Evolutionary conservation across 2,113 vertebrate genomes (phyloP), one percentile per base, ranked within the genome.

Genomic region (Tachycineta bicolor): DNA sequence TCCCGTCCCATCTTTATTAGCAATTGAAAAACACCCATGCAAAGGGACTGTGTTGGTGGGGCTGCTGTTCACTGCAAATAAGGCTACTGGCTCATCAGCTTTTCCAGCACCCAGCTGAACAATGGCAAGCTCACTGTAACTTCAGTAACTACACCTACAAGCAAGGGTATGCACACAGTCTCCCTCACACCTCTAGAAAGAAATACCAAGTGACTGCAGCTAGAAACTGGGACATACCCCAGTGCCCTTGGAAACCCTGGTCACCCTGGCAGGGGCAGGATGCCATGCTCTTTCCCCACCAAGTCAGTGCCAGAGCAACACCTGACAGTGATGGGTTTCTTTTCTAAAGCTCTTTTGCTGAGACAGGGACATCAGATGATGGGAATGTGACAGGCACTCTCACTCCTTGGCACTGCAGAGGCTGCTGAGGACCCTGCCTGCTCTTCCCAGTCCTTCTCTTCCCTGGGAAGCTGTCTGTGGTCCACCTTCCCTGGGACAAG

Each of bases 331-430:
- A 50, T 4, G 22, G 11, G 9, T 81, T 81, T 83, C 14, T 78
- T 12, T 71, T 90, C 65, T 50, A 47, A 92, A 79, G 34, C 29
- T 6, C 34, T 59, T 90, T 64, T 82, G 14, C 44, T 3, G 18
- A 33, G 19, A 4, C 2, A 10, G 7, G 13, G 11, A 55, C 14
- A 84, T 53, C 13, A 47, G 34, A 8, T 47, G 33, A 71, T 15
- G 25, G 17, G 46, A 82, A 90, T 1, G 11, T 62, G 78, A 70
- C 16, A 43, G 13, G 13, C 0, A 4, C 18, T 94, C 15, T 3
- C 2, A 20, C 28, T 11, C 5, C 16, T 41, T 0, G 2, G 59
- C 31, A 46, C 20, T 3, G 3, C 0, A 5, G 46, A 55, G 26
- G 26, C 50, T 89, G 33, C 34, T 34, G 68, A 60, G 24, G n/a